Evolutionary conservation across 2,888 invertebrate species (phyloP).

Genomic region (Lasioglossum calceatum): DNA sequence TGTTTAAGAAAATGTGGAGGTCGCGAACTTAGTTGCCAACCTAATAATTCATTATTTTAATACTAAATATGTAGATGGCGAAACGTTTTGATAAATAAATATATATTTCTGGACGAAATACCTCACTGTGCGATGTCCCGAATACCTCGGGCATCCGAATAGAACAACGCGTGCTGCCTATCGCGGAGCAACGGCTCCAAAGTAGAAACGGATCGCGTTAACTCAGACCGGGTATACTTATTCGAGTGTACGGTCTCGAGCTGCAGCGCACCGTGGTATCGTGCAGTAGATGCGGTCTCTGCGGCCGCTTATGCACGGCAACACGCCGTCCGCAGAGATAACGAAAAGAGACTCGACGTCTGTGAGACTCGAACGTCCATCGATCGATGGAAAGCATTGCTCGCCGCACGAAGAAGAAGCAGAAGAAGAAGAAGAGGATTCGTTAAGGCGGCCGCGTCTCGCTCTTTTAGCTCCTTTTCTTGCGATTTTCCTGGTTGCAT

Average conservation of each 20-base stretch:
- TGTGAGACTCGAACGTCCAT: not conserved
- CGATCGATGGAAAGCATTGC: not conserved
- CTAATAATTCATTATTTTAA: no score
- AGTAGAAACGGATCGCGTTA: constrained; percentile 12
- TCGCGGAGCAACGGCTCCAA: not conserved
- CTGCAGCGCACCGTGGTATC: not conserved
- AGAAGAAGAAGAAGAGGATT: not conserved
- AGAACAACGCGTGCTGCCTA: not conserved
- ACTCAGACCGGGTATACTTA: not conserved
- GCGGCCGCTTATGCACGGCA: not conserved
- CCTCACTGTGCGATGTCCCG: not conserved
- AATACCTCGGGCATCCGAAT: not conserved
- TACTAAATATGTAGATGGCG: no score
- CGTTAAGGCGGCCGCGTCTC: not conserved
- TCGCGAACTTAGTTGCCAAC: no score
- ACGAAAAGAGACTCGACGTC: constrained; percentile 7
- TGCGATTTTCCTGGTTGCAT: not conserved
- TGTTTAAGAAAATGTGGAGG: no score
- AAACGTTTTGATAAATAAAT: no score
- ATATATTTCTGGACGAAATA: no score
- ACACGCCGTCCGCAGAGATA: not conserved
- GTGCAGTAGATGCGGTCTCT: not conserved
- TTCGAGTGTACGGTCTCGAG: not conserved
- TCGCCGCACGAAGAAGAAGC: not conserved
- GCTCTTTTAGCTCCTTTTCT: not conserved